Evolutionary conservation across 2,888 invertebrate genomes (phyloP).

Genomic region (Hedya salicella): DNA sequence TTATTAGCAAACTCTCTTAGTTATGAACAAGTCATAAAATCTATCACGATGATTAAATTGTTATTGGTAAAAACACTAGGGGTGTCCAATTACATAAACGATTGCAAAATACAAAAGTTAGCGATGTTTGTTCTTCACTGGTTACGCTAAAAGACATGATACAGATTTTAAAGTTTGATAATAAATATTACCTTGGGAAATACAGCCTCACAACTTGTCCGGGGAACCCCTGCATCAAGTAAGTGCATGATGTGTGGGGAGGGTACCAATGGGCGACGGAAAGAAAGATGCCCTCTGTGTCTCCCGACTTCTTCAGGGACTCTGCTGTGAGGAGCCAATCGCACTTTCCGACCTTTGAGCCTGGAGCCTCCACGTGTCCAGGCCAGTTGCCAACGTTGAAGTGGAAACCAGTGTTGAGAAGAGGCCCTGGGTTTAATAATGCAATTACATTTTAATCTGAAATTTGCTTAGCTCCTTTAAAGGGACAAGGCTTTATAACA

Average conservation of each 20-base stretch:
- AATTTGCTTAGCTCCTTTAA: too few species aligned
- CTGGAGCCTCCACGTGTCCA: constrained; percentile 95
- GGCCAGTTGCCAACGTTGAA: constrained; percentile 98
- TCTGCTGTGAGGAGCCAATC: constrained; percentile 95
- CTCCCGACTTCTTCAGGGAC: constrained; percentile 90
- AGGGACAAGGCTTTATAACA: too few species aligned
- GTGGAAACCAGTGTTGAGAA: constrained; percentile 96
- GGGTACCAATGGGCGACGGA: constrained; percentile 98
- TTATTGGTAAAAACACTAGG: too few species aligned
- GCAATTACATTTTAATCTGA: not conserved
- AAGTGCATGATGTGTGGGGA: constrained; percentile 96
- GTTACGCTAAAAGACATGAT: too few species aligned
- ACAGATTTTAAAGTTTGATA: too few species aligned
- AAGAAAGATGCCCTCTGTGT: constrained; percentile 94
- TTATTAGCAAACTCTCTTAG: too few species aligned
- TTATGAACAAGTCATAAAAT: too few species aligned
- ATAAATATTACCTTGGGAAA: constrained; percentile 90
- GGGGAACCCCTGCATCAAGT: constrained; percentile 93
- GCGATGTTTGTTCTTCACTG: too few species aligned
- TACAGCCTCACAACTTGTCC: constrained; percentile 95
- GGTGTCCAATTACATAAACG: too few species aligned
- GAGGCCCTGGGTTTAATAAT: constrained; percentile 86
- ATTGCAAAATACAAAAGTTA: too few species aligned
- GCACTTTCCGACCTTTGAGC: constrained; percentile 93
- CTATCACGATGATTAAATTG: too few species aligned